Base-by-base conservation (phyloP, 2,113 vertebrate species). In the Ictalurus furcatus region DNA sequence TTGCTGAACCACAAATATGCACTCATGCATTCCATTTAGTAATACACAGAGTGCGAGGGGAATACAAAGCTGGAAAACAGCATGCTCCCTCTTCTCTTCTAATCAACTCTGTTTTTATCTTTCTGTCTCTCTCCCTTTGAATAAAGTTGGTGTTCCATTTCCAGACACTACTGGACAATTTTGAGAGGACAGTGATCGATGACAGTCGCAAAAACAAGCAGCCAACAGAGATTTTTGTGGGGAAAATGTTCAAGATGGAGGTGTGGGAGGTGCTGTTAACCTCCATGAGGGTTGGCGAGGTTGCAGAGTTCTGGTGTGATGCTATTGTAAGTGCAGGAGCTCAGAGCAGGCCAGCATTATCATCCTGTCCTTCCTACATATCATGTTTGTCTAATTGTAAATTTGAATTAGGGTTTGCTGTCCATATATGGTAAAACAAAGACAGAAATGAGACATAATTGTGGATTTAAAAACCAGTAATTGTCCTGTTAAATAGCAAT, bases 161-260 rank as follows among this genome's bases (percentile, higher is more conserved):
- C 94, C 96, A 97, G 94, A 98, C 97, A 0, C 92, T 97, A 92
- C 93, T 96, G 91, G 96, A 97, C 7, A 34, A 97, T 94, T 98
- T 97, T 88, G 97, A 97, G 90, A 92, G 96, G 65, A 97, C 96
- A 0, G 95, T 97, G 90, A 95, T 97, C 0, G 97, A 97, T 0
- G 97, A 97, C 95, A 97, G 97, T 69, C 95, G 96, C 28, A 92
- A 94, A 81, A 94, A 94, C 3, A 94, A 96, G 65, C 85, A 93
- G 71, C 96, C 96, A 16, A 95, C 96, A 61, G 97, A 98, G 93
- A 97, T 98, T 90, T 97, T 97, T 28, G 95, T 97, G 37, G 97
- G 96, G 90, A 97, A 97, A 93, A 97, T 98, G 97, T 97, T 98
- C 94, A 97, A 97, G 94, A 94, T 98, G 93, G 97, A 97, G 91